Base-by-base conservation (phyloP, 2,888 invertebrate species). In the Tipula lateralis region DNA sequence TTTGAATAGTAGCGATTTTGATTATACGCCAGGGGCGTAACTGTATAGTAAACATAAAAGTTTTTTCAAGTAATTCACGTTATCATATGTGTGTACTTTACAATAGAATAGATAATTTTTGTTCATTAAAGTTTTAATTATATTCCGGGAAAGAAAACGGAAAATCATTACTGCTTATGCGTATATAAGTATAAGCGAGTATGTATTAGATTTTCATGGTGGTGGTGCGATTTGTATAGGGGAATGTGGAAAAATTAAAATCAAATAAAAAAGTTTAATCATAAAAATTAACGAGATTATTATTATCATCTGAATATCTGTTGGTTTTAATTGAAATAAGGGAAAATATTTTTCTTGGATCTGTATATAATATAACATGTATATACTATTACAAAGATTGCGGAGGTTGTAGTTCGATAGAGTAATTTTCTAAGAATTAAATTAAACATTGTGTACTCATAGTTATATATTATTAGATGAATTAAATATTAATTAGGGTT, bases 231-330 rank as follows among this genome's bases (percentile, higher is more conserved):
- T 39, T 7, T 39, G 1, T 7, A 2, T 7, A 9, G 66, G 19
- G 3, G n/a, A 44, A n/a, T 9, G 3, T 2, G 9, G 24, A 6
- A 66, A 66, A 66, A 44, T 44, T 44, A 44, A 44, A 44, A 44
- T 44, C 66, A 24, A 66, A 66, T 66, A 24, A 66, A 66, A 24
- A 66, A 66, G 7, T 24, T 66, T 19, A 3, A 24, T 19, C 66
- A 66, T 66, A 66, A 66, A 44, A 66, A 66, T 66, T 66, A 66
- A 66, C 19, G 66, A 66, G 66, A 66, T 66, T 66, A 66, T 24
- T 66, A 66, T 66, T 24, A 66, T n/a, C n/a, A n/a, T n/a, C n/a
- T n/a, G n/a, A n/a, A n/a, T n/a, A n/a, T 66, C 66, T 24, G 66
- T 24, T 24, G 24, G 0, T 66, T 66, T 66, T 66, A 44, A 66